Base-by-base conservation (phyloP, 1,140 invertebrate species). In the Hylyphantes graminicola region DNA sequence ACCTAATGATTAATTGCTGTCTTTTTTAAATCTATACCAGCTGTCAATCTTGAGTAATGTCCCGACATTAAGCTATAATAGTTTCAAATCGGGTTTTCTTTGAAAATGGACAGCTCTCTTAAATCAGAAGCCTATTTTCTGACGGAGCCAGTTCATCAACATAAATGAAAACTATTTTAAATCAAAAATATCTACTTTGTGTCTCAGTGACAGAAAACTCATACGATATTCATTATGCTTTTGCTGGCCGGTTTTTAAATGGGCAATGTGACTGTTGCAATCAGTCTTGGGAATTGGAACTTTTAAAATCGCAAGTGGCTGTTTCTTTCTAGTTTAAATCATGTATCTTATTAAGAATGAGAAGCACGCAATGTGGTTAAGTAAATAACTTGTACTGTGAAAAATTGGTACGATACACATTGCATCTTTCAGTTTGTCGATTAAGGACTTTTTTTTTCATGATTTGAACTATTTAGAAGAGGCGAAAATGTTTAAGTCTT, bases 81-180 rank as follows among this genome's bases (percentile, higher is more conserved):
- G 80, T 65, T 21, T 17, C 70, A 74, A 74, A 74, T 83, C 70
- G 61, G 10, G 59, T 8, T 48, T 82, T 21, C 17, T 61, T 61
- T 57, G 67, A 50, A 83, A 54, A 7, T 19, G 55, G 70, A 83
- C 80, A 83, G 70, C 10, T 21, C 50, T 48, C 53, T 63, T 83
- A 50, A 59, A 83, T 83, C 80, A 83, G 54, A 35, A 21, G 80
- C 54, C 72, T 57, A 59, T 35, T 55, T 53, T 17, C 0, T 55
- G 80, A 83, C 70, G 67, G 70, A 74, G 50, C 68, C 19, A 68
- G 61, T 83, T 74, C 48, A 83, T 83, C 80, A 83, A 83, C 9
- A 17, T 50, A 61, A 50, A 54, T 50, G 55, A 51, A 63, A 61
- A 75, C 70, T 74, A 51, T 55, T 83, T 83, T 74, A 67, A 83